These are phyloP conservation scores for Cephus rjabovi DNA, from an alignment of 2,888 invertebrate genomes.

Conservation along the genomic window DNA sequence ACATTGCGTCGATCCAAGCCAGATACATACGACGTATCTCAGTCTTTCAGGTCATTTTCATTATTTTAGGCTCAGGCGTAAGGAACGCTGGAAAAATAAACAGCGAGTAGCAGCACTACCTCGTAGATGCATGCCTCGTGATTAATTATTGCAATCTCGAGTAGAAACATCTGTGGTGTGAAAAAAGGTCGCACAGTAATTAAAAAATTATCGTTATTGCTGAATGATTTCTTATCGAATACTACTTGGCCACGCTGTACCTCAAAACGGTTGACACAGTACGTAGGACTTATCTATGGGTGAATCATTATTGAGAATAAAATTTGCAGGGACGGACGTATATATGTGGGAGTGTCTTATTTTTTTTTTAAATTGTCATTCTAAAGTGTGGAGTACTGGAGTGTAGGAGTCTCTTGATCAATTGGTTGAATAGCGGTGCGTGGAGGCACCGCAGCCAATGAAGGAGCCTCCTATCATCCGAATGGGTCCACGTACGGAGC, in stretches of 20 bases:
- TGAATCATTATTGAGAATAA: too few species aligned
- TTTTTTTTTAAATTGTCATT: too few species aligned
- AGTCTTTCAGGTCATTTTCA: neutral
- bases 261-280: too few species aligned
- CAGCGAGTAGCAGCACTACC: neutral
- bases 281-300: too few species aligned
- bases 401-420: neutral
- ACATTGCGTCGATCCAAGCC: neutral
- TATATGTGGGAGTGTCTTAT: too few species aligned
- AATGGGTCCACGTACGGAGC: neutral
- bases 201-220: neutral
- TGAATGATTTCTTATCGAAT: neutral
- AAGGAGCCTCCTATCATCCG: neutral
- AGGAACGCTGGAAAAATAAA: neutral
- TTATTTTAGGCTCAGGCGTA: neutral
- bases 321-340: too few species aligned
- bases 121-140: neutral
- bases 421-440: neutral
- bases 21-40: neutral
- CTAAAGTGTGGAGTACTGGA: too few species aligned
- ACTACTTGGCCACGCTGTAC: neutral
- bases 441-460: neutral
- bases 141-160: neutral
- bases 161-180: neutral
- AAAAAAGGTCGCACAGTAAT: neutral